Conservation (phyloP, 2,888 invertebrate species). For the Cephus spinipes region DNA sequence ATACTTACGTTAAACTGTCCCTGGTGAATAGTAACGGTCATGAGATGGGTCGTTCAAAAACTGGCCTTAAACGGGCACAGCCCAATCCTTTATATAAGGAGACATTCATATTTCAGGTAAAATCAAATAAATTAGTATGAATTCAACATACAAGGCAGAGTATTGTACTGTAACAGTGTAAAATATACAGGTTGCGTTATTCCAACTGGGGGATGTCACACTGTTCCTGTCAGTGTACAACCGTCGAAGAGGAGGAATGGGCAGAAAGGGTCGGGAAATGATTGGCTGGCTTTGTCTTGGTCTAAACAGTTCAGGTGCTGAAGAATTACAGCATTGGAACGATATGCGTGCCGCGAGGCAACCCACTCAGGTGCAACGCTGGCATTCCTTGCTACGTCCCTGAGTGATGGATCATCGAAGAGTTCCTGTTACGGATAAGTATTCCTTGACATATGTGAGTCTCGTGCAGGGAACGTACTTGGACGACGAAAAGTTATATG, state of each 20-base stretch:
- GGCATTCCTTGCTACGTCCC: slow-evolving; percentile 86
- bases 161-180: not conserved
- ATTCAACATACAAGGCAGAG: not conserved
- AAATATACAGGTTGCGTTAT: slow-evolving; percentile 83
- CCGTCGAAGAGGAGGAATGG: slow-evolving; percentile 90
- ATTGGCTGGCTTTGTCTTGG: slow-evolving; percentile 97
- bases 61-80: slow-evolving; percentile 90
- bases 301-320: slow-evolving; percentile 90
- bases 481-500: not conserved
- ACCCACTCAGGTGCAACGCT: slow-evolving; percentile 91
- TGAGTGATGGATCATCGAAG: slow-evolving; percentile 47
- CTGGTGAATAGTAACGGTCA: slow-evolving; percentile 93
- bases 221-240: slow-evolving; percentile 94
- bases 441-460: not conserved
- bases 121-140: not conserved
- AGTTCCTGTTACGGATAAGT: slow-evolving; percentile 13
- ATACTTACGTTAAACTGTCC: slow-evolving; percentile 93
- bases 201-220: slow-evolving; percentile 94
- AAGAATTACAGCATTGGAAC: slow-evolving; percentile 93
- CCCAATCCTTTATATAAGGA: slow-evolving; percentile 97
- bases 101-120: slow-evolving; percentile 94
- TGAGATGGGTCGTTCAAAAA: slow-evolving; percentile 93
- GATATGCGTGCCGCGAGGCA: slow-evolving; percentile 88
- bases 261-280: slow-evolving; percentile 94
- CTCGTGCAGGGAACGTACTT: not conserved